phyloP scores from a whole-genome alignment of 2,113 vertebrate genomes.

The Naja naja region DNA sequence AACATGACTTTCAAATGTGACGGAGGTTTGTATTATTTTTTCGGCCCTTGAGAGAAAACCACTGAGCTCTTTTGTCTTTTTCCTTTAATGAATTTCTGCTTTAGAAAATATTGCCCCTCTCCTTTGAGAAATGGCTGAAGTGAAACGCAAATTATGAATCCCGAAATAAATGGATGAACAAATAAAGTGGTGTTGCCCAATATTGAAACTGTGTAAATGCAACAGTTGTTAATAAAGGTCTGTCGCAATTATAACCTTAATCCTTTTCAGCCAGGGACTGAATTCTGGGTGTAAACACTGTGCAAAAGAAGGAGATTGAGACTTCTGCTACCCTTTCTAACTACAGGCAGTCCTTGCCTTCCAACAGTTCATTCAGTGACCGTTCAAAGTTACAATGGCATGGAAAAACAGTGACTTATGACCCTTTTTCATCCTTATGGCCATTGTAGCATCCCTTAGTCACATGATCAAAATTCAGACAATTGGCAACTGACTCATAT shows the following conservation, averaged over 20 bases:
- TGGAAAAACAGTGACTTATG: no score
- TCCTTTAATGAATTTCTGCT: neutral
- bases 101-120: neutral
- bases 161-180: neutral
- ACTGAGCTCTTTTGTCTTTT: neutral
- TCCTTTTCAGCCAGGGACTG: neutral
- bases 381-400: no score
- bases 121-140: neutral
- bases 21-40: neutral
- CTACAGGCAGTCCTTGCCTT: no score
- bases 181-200: neutral
- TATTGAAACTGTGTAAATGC: neutral
- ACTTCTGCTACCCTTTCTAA: neutral
- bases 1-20: neutral
- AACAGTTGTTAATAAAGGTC: neutral
- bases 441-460: no score
- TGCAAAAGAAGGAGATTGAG: neutral
- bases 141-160: neutral
- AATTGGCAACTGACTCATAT: no score
- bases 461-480: no score
- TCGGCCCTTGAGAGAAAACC: neutral
- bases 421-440: no score
- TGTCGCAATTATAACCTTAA: neutral
- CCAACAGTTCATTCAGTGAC: no score
- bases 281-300: neutral